Base-by-base conservation (phyloP, 2,113 vertebrate genomes). In the Perccottus glenii region DNA sequence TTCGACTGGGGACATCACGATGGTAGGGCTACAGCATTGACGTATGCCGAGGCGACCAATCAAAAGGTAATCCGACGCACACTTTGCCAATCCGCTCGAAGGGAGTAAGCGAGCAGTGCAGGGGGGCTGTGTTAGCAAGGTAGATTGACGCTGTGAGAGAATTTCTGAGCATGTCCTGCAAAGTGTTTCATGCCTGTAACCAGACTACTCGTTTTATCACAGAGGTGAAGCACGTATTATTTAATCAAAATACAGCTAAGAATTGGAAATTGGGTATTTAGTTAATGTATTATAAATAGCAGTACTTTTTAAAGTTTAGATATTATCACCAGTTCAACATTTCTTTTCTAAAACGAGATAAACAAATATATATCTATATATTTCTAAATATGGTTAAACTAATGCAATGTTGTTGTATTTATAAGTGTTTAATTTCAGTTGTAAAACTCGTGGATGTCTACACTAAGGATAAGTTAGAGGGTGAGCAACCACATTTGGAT, bases 71-170 rank as follows among this genome's bases (percentile, higher is more conserved):
- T 73, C 70, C 70, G 69, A 67, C 44, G 9, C 56, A 68, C 3
- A 19, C 32, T 16, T 49, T 38, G 56, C 91, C 92, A 91, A 92
- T 92, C 89, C 52, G 52, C 70, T 69, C 51, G 47, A 6, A 60
- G 60, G 38, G 55, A 44, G 64, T 67, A 56, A 63, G 19, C 8
- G 71, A 57, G 52, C 40, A 52, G 56, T 64, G 63, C 67, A 64
- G 16, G 19, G 27, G 9, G 15, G 7, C 64, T 16, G 9, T 9
- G 27, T 64, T 68, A 92, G 88, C 92, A 93, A 81, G 91, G 77
- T 93, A 88, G 92, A 89, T 91, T 90, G 92, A 89, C 83, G 78
- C 83, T 84, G 84, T 89, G 73, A 19, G 87, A 87, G 80, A 85
- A 90, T 89, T 73, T 65, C 15, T 44, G 35, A 38, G 50, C 56